phyloP scores from a whole-genome alignment of 2,888 invertebrate genomes.

The Hartigia nigra region DNA sequence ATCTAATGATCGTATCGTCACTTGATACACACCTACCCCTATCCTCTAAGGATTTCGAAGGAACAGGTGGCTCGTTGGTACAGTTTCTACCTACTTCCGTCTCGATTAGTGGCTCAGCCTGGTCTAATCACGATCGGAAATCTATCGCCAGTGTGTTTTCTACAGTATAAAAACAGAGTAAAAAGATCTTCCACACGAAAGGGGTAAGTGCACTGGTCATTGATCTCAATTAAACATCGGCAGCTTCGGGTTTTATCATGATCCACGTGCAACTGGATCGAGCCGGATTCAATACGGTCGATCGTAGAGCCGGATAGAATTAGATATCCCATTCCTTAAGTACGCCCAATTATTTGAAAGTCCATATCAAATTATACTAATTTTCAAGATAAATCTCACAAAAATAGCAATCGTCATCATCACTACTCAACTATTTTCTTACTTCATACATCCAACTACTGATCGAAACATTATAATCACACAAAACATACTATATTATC shows the following conservation, averaged over 20 bases:
- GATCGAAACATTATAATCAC: not conserved
- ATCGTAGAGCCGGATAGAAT: slow-evolving; percentile 19
- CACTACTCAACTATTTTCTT: not conserved
- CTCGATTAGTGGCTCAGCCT: not conserved
- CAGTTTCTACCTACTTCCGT: not conserved
- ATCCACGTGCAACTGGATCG: slow-evolving; percentile 38
- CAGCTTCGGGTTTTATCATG: slow-evolving; percentile 29
- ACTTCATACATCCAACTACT: not conserved
- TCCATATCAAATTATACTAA: not conserved
- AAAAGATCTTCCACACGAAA: not conserved
- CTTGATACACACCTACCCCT: not conserved
- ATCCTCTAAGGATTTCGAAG: not conserved
- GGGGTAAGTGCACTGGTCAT: slow-evolving; percentile 27
- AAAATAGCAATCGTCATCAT: not conserved
- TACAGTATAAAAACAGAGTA: not conserved
- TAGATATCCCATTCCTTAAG: not conserved
- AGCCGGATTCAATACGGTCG: slow-evolving; percentile 37
- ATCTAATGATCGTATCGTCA: not conserved
- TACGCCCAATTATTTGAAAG: not conserved
- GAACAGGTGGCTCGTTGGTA: not conserved
- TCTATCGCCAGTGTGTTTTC: not conserved
- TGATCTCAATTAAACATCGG: slow-evolving; percentile 39
- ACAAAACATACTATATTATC: not conserved
- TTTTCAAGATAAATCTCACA: not conserved
- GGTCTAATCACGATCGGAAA: not conserved